Evolutionary conservation across 2,113 vertebrate genomes (phyloP), one percentile per base, ranked within the genome.

Genomic region (Nothoprocta pentlandii): DNA sequence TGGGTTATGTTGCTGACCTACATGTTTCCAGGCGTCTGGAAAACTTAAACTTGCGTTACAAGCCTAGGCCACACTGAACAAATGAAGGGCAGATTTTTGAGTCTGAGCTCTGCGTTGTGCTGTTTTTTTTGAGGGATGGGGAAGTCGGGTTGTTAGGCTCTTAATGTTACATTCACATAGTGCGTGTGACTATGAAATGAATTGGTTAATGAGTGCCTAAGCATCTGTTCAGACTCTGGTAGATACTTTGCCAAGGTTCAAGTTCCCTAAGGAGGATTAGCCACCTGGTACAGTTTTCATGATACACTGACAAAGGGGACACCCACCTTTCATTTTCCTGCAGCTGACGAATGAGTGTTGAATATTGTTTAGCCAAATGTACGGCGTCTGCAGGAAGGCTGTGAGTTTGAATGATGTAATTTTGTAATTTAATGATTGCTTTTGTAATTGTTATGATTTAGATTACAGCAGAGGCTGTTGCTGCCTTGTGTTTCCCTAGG

Each of bases 221-320:
- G 95, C 95, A 96, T 96, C 96, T 96, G 96, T 95, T 96, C 85
- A 71, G 92, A 93, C 92, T 75, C 89, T 94, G 90, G 80, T 95
- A 90, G 93, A 94, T 84, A 75, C 92, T 93, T 95, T 95, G 93
- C 90, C 90, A 90, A 94, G 95, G 93, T 96, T 96, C 94, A 86
- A 92, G 91, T 96, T 96, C 96, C 95, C 96, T 41, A 68, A 91
- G 91, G 89, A 95, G 94, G 96, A 97, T 97, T 97, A 97, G 93
- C 96, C 96, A 96, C 95, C 96, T 97, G 96, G 96, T 77, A 87
- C 49, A 36, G 76, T 95, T 92, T 96, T 96, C 93, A 78, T 91
- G 88, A 96, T 85, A 34, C 5, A 67, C 84, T 94, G 94, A 94
- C 88, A 94, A 88, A 95, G 69, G 88, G 91, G 94, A 92, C 94